phyloP scores from a whole-genome alignment of 2,797 vertebrate genomes.

The Anguilla marmorata region DNA sequence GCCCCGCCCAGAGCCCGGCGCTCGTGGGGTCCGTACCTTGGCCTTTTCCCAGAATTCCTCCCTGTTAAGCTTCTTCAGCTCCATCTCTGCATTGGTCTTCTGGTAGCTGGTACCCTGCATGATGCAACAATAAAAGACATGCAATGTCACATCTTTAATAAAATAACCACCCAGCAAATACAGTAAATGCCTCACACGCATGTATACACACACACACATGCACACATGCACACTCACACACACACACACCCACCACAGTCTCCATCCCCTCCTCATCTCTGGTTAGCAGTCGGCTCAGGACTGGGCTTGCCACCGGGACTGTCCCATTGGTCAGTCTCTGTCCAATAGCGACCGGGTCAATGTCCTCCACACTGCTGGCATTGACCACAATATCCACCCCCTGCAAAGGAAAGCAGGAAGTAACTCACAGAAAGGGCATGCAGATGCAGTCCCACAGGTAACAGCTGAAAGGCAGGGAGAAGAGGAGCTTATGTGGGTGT shows the following conservation, averaged over 20 bases:
- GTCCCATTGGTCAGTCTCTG: conserved; percentile 91
- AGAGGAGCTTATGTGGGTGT: background rate
- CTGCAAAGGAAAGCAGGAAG: conserved; percentile 56
- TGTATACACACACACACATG: background rate
- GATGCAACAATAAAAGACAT: conserved; percentile 1
- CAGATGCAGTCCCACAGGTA: background rate
- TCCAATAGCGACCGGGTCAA: conserved; percentile 87
- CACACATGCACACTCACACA: background rate
- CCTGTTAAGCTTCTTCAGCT: conserved; percentile 95
- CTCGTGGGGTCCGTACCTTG: conserved; percentile 75
- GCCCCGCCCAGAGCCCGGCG: background rate
- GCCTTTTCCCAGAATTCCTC: conserved; percentile 98
- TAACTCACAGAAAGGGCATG: background rate
- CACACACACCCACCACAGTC: conserved; percentile 75
- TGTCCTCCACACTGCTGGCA: conserved; percentile 94
- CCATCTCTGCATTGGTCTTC: conserved; percentile 93
- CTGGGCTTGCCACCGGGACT: conserved; percentile 83
- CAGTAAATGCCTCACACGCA: background rate
- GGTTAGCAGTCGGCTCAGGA: conserved; percentile 84
- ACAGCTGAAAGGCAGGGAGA: background rate
- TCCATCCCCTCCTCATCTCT: conserved; percentile 82
- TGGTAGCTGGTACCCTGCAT: conserved; percentile 89
- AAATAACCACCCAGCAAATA: background rate
- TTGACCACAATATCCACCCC: conserved; percentile 90
- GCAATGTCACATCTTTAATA: background rate